phyloP scores from a whole-genome alignment of 2,797 vertebrate species.

The Sphenopsis melanotis region DNA sequence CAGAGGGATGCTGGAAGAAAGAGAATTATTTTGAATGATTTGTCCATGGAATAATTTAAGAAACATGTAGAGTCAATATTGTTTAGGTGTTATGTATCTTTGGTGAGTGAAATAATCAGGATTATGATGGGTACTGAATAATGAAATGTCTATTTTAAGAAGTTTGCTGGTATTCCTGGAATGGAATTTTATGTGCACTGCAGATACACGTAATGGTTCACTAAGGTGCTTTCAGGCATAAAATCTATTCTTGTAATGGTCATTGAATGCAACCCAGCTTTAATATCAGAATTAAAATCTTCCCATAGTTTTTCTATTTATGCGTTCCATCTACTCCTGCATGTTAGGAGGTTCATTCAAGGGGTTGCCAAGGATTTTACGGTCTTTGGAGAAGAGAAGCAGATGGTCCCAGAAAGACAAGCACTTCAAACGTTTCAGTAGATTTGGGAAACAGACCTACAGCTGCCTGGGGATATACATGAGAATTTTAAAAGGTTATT shows the following conservation, averaged over 20 bases:
- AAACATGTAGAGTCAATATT: not conserved
- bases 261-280: not conserved
- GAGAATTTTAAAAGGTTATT: constrained; percentile 59
- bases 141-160: not conserved
- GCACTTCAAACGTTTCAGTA: not conserved
- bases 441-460: constrained; percentile 33
- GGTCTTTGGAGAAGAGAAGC: constrained; percentile 27
- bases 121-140: not conserved
- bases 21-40: not conserved
- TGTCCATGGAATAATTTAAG: not conserved
- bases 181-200: not conserved
- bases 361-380: constrained; percentile 20
- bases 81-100: not conserved
- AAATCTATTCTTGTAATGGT: not conserved
- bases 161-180: not conserved
- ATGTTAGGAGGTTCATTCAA: not conserved
- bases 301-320: not conserved
- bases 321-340: not conserved
- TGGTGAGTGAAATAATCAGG: not conserved
- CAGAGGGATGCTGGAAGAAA: not conserved
- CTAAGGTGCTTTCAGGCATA: not conserved
- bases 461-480: constrained; percentile 36
- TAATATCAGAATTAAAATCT: not conserved
- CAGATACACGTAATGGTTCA: not conserved
- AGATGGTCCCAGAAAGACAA: constrained; percentile 35